Evolutionary conservation across 1,140 invertebrate species (phyloP).

Genomic region (Mylabris phalerata): DNA sequence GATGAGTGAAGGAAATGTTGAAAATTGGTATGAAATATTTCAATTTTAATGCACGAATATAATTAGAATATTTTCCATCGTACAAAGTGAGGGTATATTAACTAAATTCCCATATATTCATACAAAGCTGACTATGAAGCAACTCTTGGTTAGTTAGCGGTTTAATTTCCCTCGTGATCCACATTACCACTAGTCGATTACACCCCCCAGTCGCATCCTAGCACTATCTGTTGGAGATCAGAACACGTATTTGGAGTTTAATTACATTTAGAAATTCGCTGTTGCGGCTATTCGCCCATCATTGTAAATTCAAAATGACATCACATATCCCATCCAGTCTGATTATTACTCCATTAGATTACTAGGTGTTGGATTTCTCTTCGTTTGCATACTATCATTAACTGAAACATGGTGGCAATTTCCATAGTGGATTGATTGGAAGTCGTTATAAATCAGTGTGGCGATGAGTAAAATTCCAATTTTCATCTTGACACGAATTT

Average conservation of each 20-base stretch:
- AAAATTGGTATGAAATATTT: too few species aligned
- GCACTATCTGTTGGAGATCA: neutral
- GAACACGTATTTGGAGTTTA: conserved; percentile 26
- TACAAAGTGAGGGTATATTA: too few species aligned
- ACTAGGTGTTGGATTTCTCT: conserved; percentile 16
- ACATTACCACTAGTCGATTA: conserved; percentile 28
- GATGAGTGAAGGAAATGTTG: too few species aligned
- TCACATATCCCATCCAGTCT: conserved; percentile 5
- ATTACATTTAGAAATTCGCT: conserved; percentile 23
- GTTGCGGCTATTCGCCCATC: neutral
- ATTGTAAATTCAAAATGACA: conserved; percentile 16
- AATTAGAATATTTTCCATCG: conserved; percentile 1
- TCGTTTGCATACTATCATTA: conserved; percentile 7
- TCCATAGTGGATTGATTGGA: too few species aligned
- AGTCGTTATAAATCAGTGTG: too few species aligned
- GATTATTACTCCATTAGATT: conserved; percentile 10
- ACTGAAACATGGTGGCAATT: neutral
- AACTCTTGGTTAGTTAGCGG: conserved; percentile 35
- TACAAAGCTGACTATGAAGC: conserved; percentile 4
- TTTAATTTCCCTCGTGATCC: conserved; percentile 42
- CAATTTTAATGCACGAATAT: too few species aligned
- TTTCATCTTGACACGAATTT: too few species aligned
- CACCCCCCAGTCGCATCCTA: conserved; percentile 3
- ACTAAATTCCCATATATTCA: conserved; percentile 3
- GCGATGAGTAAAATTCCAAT: too few species aligned